These are phyloP conservation scores for Aphidius ervi DNA, from an alignment of 1,140 invertebrate genomes.

Conservation along the genomic window DNA sequence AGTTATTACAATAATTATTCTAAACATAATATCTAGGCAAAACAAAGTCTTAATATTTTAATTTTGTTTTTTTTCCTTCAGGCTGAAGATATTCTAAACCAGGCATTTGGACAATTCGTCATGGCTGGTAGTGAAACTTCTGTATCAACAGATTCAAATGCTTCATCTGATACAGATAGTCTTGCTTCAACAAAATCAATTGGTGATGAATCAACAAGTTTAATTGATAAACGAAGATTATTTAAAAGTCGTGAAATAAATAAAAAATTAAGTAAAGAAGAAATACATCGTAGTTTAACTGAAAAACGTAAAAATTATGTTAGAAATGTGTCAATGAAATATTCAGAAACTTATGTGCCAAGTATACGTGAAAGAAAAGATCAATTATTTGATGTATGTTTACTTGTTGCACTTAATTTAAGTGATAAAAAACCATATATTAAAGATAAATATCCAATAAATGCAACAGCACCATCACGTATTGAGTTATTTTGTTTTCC, in stretches of 20 bases:
- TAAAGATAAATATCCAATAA: conserved; percentile 62
- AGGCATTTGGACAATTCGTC: too few species aligned
- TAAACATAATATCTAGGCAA: too few species aligned
- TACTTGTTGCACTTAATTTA: conserved; percentile 63
- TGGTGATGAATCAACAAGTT: conserved; percentile 19
- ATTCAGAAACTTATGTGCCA: conserved; percentile 19
- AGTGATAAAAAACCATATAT: conserved; percentile 60
- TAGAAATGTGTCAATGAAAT: conserved; percentile 50
- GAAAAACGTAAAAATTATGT: conserved; percentile 63
- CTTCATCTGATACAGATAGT: conserved; percentile 39
- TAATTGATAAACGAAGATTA: conserved; percentile 22
- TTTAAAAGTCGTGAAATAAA: conserved; percentile 24
- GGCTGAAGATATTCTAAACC: too few species aligned
- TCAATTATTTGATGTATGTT: conserved; percentile 61
- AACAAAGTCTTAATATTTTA: too few species aligned
- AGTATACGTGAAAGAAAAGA: conserved; percentile 32
- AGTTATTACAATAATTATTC: too few species aligned
- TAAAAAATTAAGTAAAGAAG: conserved; percentile 30
- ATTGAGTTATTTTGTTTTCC: conserved; percentile 70
- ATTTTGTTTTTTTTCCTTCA: not conserved
- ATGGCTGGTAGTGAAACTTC: conserved; percentile 21
- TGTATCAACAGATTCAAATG: conserved; percentile 28
- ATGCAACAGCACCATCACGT: conserved; percentile 57
- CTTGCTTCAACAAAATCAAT: conserved; percentile 30
- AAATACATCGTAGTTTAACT: conserved; percentile 52